Conservation (phyloP, 2,888 invertebrate genomes). For the Harmothoe impar region DNA sequence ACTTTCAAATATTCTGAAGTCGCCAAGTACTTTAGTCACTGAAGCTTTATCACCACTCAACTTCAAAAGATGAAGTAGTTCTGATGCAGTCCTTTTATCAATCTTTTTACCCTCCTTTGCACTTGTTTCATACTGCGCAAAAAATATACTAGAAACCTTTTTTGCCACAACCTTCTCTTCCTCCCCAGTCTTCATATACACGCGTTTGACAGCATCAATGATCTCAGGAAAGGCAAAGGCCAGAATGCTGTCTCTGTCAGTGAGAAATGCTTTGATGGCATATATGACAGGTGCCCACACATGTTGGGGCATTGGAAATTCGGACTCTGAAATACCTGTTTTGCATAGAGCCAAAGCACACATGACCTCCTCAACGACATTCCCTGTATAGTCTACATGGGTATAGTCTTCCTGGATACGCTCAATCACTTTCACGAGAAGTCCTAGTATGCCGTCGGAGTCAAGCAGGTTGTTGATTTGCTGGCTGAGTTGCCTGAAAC, state of each 20-base stretch:
- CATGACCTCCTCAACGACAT: constrained; percentile 18
- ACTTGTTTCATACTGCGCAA: not conserved
- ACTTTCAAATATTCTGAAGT: not conserved
- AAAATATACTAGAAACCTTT: not conserved
- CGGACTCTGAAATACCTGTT: constrained; percentile 9
- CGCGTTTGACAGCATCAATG: not conserved
- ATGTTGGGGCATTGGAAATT: constrained; percentile 17
- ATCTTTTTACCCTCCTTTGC: not conserved
- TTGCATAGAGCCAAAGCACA: constrained; percentile 21
- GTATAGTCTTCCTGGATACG: not conserved
- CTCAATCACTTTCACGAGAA: not conserved
- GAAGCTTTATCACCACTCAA: not conserved
- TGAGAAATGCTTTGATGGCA: constrained; percentile 1
- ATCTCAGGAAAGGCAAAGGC: constrained; percentile 29
- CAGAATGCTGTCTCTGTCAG: not conserved
- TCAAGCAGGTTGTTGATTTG: constrained; percentile 39
- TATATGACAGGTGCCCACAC: constrained; percentile 35
- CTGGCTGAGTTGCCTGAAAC: not conserved
- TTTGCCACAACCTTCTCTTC: not conserved
- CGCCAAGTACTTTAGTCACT: not conserved
- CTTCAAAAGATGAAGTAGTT: constrained; percentile 19
- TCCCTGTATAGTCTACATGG: not conserved
- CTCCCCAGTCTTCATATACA: not conserved
- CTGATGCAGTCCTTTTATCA: not conserved
- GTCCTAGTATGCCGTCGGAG: not conserved